Percentiles rank a stretch among this genome's conserved stretches.
Evolutionary conservation across 2,113 vertebrate species (phyloP).

Genomic region (Cololabis saira): DNA sequence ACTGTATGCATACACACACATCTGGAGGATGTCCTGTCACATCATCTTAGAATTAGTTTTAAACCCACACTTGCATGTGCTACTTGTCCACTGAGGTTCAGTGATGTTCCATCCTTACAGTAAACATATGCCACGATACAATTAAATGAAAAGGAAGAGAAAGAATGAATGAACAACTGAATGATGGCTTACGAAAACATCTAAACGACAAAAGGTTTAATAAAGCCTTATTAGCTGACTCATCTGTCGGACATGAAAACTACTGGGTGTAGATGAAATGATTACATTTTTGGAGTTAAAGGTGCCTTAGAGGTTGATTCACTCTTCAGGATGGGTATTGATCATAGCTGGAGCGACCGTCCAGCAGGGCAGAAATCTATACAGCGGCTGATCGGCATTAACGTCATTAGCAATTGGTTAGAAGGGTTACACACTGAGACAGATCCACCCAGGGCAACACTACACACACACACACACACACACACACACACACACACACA

Average conservation of each 20-base stretch:
- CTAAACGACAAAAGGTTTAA: background rate
- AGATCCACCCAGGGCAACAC: slow-evolving; percentile 33
- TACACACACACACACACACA: slow-evolving; percentile 35
- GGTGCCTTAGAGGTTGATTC: slow-evolving; percentile 43
- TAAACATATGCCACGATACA: no score
- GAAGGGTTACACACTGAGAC: slow-evolving; percentile 45
- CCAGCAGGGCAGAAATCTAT: slow-evolving; percentile 65
- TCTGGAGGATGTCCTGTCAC: no score
- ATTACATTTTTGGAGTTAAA: slow-evolving; percentile 36
- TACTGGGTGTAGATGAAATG: slow-evolving; percentile 11
- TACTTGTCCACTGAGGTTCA: no score
- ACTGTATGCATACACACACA: no score
- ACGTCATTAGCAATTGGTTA: slow-evolving; percentile 69
- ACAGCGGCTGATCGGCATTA: slow-evolving; percentile 64
- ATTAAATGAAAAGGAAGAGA: background rate
- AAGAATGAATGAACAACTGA: background rate
- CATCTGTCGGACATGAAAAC: slow-evolving; percentile 1
- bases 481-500: slow-evolving; percentile 44
- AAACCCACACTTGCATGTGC: no score
- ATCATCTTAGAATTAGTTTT: no score
- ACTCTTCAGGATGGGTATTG: slow-evolving; percentile 57
- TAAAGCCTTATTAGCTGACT: background rate
- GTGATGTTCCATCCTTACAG: no score
- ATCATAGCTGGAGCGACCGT: slow-evolving; percentile 59
- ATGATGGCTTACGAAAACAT: background rate